Percentiles rank a stretch among this genome's conserved stretches.
phyloP scores from a whole-genome alignment of 23 tunicate genomes.

The Styela plicata region DNA sequence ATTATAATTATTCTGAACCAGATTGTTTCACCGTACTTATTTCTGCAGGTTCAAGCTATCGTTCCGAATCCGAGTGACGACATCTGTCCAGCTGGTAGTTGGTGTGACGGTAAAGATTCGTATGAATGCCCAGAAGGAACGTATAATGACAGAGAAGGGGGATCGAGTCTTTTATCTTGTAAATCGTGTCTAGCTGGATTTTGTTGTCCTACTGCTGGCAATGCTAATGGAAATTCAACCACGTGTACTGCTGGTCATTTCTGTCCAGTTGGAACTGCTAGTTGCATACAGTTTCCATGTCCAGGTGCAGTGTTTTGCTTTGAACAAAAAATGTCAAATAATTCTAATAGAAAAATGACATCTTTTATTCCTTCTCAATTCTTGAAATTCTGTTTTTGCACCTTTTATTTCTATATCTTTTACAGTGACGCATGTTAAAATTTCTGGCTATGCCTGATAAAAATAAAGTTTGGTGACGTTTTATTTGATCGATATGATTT shows the following conservation, averaged over 20 bases:
- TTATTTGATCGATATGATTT: background rate
- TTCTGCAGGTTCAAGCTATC: slow-evolving; percentile 50
- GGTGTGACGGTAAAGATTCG: slow-evolving; percentile 67
- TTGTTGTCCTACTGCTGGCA: slow-evolving; percentile 56
- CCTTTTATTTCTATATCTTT: no score
- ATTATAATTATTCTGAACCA: background rate
- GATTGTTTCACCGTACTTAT: background rate
- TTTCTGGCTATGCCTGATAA: background rate
- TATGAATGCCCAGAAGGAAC: slow-evolving; percentile 81
- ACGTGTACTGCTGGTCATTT: slow-evolving; percentile 64
- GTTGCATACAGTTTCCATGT: slow-evolving; percentile 56
- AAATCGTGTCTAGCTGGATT: slow-evolving; percentile 66
- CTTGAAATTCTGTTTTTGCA: no score
- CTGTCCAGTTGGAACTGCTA: slow-evolving; percentile 84
- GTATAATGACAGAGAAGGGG: slow-evolving; percentile 65
- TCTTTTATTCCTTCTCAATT: no score
- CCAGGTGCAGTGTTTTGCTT: slow-evolving; percentile 42
- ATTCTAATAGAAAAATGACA: no score
- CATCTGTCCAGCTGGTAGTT: slow-evolving; percentile 64
- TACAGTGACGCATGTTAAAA: no score
- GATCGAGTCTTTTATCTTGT: slow-evolving; percentile 42
- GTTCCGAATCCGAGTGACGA: slow-evolving; percentile 44
- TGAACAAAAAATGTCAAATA: no score
- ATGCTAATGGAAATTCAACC: slow-evolving; percentile 32
- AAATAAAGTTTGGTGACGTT: background rate